A percentile compares a stretch with the other conserved stretches of the same genome.
Conservation (phyloP, 2,113 vertebrate genomes). For the Triplophysa rosa region DNA sequence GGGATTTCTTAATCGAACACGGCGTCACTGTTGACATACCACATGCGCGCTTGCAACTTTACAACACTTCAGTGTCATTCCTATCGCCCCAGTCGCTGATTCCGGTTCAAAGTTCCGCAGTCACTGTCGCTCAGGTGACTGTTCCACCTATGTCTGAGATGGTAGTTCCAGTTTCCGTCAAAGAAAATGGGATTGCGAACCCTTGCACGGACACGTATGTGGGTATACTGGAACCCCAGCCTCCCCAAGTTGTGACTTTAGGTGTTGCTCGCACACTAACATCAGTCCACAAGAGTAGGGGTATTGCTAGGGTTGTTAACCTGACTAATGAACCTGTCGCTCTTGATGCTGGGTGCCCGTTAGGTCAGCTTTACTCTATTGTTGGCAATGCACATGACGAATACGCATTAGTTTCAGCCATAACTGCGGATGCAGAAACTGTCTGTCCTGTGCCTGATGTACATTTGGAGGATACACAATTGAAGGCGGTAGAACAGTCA, state of each 20-base stretch:
- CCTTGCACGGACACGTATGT: not conserved
- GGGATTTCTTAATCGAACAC: not conserved
- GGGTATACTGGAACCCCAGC: not conserved
- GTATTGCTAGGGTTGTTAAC: not conserved
- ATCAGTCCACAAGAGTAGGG: not conserved
- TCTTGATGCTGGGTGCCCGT: not conserved
- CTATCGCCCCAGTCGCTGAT: not conserved
- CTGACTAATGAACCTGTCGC: not conserved
- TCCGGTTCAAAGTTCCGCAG: not conserved
- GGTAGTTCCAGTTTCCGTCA: not conserved
- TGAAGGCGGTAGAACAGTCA: too few relatives aligned
- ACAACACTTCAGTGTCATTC: not conserved
- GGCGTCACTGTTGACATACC: not conserved
- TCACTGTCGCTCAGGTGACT: not conserved
- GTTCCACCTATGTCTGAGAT: not conserved
- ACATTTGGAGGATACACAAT: too few relatives aligned
- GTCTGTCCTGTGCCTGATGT: too few relatives aligned
- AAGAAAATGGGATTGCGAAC: not conserved
- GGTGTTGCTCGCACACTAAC: not conserved
- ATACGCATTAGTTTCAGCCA: slow-evolving; percentile 5
- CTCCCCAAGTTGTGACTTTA: not conserved
- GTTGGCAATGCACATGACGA: not conserved
- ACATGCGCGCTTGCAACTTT: not conserved
- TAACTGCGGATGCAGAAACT: too few relatives aligned
- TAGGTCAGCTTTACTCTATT: not conserved